phyloP scores from a whole-genome alignment of 2,797 vertebrate species.

The Pangasius djambal region DNA sequence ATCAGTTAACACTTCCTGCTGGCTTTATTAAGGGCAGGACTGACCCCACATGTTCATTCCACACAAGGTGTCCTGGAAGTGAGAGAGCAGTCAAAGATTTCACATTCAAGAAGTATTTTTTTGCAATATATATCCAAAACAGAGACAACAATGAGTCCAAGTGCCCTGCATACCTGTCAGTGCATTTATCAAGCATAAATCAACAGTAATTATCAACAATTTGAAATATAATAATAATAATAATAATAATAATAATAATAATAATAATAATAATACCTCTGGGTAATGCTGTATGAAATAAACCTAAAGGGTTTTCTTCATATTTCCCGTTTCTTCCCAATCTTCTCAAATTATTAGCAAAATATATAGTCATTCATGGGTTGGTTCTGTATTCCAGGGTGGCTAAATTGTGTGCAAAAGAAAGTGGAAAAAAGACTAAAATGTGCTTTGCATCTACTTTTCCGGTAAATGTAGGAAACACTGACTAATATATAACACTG shows the following conservation, averaged over 20 bases:
- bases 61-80: slow-evolving; percentile 20
- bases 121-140: neutral
- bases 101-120: neutral
- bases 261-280: neutral
- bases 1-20: slow-evolving; percentile 48
- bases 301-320: neutral
- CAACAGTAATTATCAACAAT: neutral
- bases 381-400: neutral
- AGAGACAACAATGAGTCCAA: neutral
- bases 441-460: neutral
- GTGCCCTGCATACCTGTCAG: neutral
- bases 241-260: neutral
- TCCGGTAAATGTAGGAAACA: neutral
- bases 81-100: neutral
- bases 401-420: neutral
- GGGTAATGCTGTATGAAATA: neutral
- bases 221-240: neutral
- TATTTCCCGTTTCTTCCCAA: neutral
- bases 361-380: neutral
- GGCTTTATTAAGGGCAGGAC: slow-evolving; percentile 8
- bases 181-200: neutral
- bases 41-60: slow-evolving; percentile 16
- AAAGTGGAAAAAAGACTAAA: neutral
- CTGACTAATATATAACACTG: neutral
- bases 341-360: neutral